Conservation (phyloP, 2,888 invertebrate species). For the Eupithecia centaureata region DNA sequence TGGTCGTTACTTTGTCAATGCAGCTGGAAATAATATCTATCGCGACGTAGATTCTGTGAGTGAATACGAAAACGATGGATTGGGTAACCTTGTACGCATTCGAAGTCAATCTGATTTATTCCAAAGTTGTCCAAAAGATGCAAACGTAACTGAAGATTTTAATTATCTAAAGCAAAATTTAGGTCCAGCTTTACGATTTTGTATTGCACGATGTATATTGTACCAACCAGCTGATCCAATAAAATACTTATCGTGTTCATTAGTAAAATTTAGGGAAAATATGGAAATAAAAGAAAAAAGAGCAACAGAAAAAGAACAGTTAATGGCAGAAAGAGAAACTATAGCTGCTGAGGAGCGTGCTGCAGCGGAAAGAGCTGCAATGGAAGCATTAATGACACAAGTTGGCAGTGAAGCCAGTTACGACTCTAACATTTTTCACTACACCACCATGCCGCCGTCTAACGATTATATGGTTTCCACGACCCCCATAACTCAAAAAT, state of each 20-base stretch:
- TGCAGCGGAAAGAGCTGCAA: constrained; percentile 64
- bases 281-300: constrained; percentile 66
- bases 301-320: constrained; percentile 62
- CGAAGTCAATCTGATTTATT: constrained; percentile 68
- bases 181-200: constrained; percentile 69
- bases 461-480: constrained; percentile 49
- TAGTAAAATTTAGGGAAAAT: constrained; percentile 72
- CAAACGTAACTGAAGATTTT: constrained; percentile 73
- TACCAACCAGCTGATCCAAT: constrained; percentile 76
- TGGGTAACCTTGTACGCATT: constrained; percentile 78
- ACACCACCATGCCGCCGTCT: constrained; percentile 53
- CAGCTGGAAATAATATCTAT: constrained; percentile 73
- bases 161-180: constrained; percentile 71
- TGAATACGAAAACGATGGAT: constrained; percentile 78
- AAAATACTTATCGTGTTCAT: constrained; percentile 64
- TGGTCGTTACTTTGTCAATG: constrained; percentile 73
- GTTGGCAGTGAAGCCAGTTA: constrained; percentile 74
- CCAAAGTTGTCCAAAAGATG: constrained; percentile 68
- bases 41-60: constrained; percentile 67
- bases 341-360: constrained; percentile 65
- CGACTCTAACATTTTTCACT: constrained; percentile 71
- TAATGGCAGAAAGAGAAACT: constrained; percentile 65
- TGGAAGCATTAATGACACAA: constrained; percentile 59
- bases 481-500: constrained; percentile 45
- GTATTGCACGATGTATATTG: constrained; percentile 71